Percentiles rank a stretch among this genome's conserved stretches.
Conservation (phyloP, 53 echinoderm and acorn worm species). For the Actinopyga echinites region DNA sequence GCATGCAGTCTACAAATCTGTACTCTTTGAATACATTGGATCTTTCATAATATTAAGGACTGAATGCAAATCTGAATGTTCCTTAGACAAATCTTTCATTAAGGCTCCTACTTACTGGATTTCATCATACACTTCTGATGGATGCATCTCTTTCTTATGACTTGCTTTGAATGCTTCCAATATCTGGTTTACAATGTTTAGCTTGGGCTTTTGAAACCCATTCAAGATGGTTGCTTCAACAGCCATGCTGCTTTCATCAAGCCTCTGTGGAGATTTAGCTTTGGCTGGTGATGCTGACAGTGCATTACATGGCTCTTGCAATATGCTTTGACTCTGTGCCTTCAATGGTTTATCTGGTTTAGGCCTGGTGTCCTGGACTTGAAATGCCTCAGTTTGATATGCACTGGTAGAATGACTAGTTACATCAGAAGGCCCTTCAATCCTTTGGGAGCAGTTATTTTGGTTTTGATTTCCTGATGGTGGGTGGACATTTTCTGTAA, state of each 20-base stretch:
- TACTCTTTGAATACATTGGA: too few relatives aligned
- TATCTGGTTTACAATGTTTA: slow-evolving; percentile 80
- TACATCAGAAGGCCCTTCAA: neutral
- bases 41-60: too few relatives aligned
- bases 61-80: too few relatives aligned
- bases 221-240: slow-evolving; percentile 10
- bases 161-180: slow-evolving; percentile 60
- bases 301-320: too few relatives aligned
- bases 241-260: neutral
- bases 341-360: too few relatives aligned
- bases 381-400: too few relatives aligned
- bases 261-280: neutral
- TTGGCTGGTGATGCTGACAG: too few relatives aligned
- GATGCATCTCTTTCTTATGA: slow-evolving; percentile 81
- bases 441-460: slow-evolving; percentile 25
- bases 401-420: too few relatives aligned
- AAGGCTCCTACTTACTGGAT: slow-evolving; percentile 69
- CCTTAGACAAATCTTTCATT: neutral
- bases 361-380: too few relatives aligned
- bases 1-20: too few relatives aligned
- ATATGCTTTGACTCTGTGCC: too few relatives aligned
- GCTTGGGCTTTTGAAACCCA: slow-evolving; percentile 52
- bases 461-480: slow-evolving; percentile 28
- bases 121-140: slow-evolving; percentile 79
- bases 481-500: neutral